phyloP scores from a whole-genome alignment of 30 jellyfish, hydroid and myxozoan species.

The Hydra vulgaris region DNA sequence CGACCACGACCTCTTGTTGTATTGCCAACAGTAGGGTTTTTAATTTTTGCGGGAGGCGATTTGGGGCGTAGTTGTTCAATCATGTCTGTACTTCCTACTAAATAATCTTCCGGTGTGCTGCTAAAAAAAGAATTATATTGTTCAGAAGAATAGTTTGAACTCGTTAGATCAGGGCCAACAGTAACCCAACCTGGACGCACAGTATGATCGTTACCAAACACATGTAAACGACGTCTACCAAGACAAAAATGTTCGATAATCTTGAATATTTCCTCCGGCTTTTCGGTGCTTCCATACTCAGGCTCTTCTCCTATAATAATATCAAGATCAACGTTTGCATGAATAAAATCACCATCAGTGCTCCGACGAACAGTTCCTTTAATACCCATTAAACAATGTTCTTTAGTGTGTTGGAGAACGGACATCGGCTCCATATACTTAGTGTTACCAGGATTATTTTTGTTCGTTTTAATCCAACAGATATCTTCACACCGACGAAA shows the following conservation, averaged over 20 bases:
- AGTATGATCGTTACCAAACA: constrained; percentile 93
- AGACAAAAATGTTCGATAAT: constrained; percentile 94
- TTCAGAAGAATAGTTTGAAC: constrained; percentile 83
- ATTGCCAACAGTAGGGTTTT: constrained; percentile 29
- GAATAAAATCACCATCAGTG: constrained; percentile 95
- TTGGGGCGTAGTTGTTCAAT: constrained; percentile 95
- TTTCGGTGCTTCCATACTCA: constrained; percentile 78
- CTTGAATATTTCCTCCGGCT: constrained; percentile 92
- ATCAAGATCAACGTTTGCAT: constrained; percentile 95
- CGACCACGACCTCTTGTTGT: constrained; percentile 61
- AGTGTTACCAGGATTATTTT: constrained; percentile 81
- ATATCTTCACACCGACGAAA: constrained; percentile 98
- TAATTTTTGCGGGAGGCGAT: constrained; percentile 82
- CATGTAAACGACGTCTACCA: constrained; percentile 90
- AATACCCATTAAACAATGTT: constrained; percentile 96
- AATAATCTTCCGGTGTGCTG: constrained; percentile 58
- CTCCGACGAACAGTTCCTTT: constrained; percentile 97
- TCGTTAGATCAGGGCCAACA: constrained; percentile 89
- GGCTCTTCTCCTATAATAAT: constrained; percentile 97
- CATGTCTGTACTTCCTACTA: constrained; percentile 76
- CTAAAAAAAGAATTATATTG: constrained; percentile 54
- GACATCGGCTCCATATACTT: constrained; percentile 94
- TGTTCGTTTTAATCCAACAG: constrained; percentile 96
- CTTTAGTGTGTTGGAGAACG: constrained; percentile 92
- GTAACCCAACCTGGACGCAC: constrained; percentile 98